These are phyloP conservation scores for Coptodon rendalli DNA, from an alignment of 2,113 vertebrate genomes.

Conservation along the genomic window DNA sequence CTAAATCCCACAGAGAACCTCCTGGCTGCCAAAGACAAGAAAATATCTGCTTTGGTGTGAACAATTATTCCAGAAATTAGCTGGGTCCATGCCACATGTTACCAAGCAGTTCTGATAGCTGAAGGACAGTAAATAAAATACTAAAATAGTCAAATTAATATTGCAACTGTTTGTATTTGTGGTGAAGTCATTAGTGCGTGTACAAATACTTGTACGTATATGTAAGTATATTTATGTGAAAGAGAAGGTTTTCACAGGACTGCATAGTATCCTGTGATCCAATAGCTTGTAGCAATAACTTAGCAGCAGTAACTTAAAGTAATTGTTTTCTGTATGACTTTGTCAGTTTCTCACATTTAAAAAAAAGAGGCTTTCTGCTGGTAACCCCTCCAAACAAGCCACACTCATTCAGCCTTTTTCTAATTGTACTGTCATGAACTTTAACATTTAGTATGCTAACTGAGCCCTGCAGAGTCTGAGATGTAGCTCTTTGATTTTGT, in stretches of 20 bases:
- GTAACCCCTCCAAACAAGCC: neutral
- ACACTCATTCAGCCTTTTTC: neutral
- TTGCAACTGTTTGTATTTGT: neutral
- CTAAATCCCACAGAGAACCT: neutral
- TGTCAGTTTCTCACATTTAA: neutral
- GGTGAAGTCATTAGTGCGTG: neutral
- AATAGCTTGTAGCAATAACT: neutral
- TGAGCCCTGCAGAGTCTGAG: neutral
- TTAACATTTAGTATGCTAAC: neutral
- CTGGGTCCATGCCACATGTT: neutral
- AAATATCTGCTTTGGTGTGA: neutral
- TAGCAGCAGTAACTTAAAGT: neutral
- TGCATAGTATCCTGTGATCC: neutral
- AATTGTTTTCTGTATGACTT: neutral
- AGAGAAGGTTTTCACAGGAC: neutral
- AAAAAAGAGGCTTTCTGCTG: neutral
- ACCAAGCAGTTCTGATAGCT: neutral
- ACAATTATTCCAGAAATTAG: neutral
- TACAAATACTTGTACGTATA: neutral
- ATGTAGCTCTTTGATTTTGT: neutral
- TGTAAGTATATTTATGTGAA: neutral
- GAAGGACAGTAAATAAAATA: neutral
- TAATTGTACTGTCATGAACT: neutral
- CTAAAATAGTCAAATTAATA: neutral
- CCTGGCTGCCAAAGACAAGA: neutral